Percentiles rank a stretch among this genome's conserved stretches.
These are phyloP conservation scores for Tridacna crocea DNA, from an alignment of 2,888 invertebrate genomes.

Conservation along the genomic window DNA sequence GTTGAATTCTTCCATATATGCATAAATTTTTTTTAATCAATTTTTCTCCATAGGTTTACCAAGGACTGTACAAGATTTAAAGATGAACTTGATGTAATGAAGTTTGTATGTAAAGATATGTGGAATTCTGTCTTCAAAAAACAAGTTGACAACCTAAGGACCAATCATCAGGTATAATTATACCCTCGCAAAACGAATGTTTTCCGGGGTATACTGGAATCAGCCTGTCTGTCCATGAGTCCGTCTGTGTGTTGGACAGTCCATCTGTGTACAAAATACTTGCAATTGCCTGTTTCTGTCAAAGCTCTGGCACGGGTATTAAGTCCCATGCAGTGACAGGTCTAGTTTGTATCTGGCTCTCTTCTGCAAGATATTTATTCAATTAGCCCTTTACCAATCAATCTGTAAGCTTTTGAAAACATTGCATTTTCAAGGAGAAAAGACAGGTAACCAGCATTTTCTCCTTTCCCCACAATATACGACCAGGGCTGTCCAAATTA, in stretches of 20 bases:
- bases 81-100: slow-evolving; percentile 98
- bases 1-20: not conserved
- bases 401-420: not conserved
- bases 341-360: slow-evolving; percentile 51
- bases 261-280: too few species aligned
- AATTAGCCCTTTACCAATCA: too few species aligned
- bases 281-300: too few species aligned
- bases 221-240: too few species aligned
- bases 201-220: too few species aligned
- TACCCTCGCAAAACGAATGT: too few species aligned
- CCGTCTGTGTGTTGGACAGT: too few species aligned
- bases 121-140: slow-evolving; percentile 99
- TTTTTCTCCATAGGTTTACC: slow-evolving; percentile 87
- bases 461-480: not conserved
- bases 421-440: not conserved
- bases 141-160: slow-evolving; percentile 98
- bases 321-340: too few species aligned
- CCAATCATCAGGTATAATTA: slow-evolving; percentile 92
- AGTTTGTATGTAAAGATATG: slow-evolving; percentile 99
- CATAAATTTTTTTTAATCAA: too few species aligned
- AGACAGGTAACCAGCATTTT: not conserved
- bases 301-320: too few species aligned
- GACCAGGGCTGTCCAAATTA: too few species aligned
- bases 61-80: slow-evolving; percentile 97
- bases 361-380: too few species aligned